A percentile compares a stretch with the other conserved stretches of the same genome.
These are phyloP conservation scores for Drosophila hawaiiensis DNA, from an alignment of 2,888 invertebrate genomes.

Conservation along the genomic window DNA sequence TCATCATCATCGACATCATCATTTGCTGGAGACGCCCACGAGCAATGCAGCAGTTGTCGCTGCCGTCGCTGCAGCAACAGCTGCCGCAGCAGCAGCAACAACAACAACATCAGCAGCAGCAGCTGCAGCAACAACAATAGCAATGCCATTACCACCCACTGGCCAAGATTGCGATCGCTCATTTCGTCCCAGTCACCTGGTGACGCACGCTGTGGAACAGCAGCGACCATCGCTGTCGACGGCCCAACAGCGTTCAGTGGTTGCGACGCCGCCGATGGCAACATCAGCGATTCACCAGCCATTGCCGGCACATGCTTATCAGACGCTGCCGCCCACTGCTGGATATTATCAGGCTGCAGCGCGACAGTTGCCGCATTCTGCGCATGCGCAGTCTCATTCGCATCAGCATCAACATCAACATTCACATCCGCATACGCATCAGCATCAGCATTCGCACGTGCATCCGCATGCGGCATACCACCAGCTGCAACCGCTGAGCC, in stretches of 20 bases:
- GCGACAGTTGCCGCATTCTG: conserved; percentile 43
- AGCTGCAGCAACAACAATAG: conserved; percentile 44
- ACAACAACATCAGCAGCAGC: neutral
- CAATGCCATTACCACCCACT: conserved; percentile 15
- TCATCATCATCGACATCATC: conserved; percentile 77
- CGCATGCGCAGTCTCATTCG: conserved; percentile 46
- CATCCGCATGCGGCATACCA: conserved; percentile 45
- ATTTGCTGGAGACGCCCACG: conserved; percentile 66
- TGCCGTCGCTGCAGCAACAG: conserved; percentile 47
- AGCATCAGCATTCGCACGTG: conserved; percentile 40
- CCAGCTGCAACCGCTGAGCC: conserved; percentile 69
- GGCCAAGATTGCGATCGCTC: conserved; percentile 59
- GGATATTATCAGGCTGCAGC: conserved; percentile 46
- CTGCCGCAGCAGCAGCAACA: conserved; percentile 16
- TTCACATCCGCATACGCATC: conserved; percentile 40
- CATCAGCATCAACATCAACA: conserved; percentile 38
- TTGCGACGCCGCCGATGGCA: conserved; percentile 2
- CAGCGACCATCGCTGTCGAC: conserved; percentile 38
- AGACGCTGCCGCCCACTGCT: conserved; percentile 46
- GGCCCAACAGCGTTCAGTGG: conserved; percentile 51
- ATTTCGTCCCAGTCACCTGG: conserved; percentile 47
- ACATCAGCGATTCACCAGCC: conserved; percentile 28
- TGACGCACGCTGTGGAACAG: conserved; percentile 32
- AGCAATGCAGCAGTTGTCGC: conserved; percentile 57
- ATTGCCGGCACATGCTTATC: conserved; percentile 48